A percentile compares a stretch with the other conserved stretches of the same genome.
Evolutionary conservation across 2,113 vertebrate genomes (phyloP).

Genomic region (Falcunculus frontatus): DNA sequence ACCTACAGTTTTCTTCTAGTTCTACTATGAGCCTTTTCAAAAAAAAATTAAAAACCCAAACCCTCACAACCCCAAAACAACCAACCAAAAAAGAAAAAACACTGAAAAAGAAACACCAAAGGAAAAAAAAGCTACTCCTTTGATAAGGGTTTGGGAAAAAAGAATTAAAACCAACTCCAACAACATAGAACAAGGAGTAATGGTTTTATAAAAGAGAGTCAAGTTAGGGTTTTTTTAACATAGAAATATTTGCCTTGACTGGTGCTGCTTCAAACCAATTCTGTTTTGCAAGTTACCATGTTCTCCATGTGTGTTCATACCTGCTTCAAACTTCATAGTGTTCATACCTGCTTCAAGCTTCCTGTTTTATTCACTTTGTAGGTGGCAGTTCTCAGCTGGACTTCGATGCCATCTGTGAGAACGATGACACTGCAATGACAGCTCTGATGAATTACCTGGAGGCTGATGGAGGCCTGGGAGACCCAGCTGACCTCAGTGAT

Average conservation of each 20-base stretch:
- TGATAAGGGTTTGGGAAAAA: not conserved
- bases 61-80: not conserved
- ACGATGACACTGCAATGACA: constrained; percentile 85
- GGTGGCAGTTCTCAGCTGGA: constrained; percentile 83
- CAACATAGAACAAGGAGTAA: not conserved
- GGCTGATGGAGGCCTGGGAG: constrained; percentile 84
- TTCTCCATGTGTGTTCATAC: not conserved
- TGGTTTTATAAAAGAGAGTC: not conserved
- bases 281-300: not conserved
- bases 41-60: not conserved
- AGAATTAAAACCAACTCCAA: not conserved
- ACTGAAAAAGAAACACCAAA: not conserved
- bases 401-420: constrained; percentile 83
- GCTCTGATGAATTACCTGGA: constrained; percentile 92
- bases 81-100: not conserved
- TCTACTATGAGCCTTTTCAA: not conserved
- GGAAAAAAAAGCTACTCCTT: not conserved
- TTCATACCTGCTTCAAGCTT: accelerated
- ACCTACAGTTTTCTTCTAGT: not conserved
- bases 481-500: constrained; percentile 81
- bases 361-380: constrained; percentile 13
- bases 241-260: not conserved
- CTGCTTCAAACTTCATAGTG: not conserved
- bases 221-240: not conserved
- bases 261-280: not conserved